Base-by-base conservation (phyloP, 1,140 invertebrate genomes). In the Trinorchestia longiramus region DNA sequence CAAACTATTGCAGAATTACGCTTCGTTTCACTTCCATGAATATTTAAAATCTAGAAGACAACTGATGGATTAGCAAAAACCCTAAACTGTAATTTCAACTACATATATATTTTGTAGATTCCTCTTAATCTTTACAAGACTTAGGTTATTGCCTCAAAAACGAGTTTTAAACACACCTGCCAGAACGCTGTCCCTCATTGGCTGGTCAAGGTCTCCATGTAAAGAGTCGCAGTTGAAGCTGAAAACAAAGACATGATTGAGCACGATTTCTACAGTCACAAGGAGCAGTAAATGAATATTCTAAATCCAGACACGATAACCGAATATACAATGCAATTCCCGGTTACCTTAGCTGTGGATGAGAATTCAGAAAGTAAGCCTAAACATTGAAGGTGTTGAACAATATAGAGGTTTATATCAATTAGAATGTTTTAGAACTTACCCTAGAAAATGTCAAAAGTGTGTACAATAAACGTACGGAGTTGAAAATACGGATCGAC, bases 191-290 rank as follows among this genome's bases (percentile, higher is more conserved):
- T 98, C 97, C 97, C 98, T 97, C 95, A 97, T 97, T 96, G 97
- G 97, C 96, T 98, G 98, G 95, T 97, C 97, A 97, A 98, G 98
- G 96, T 98, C 98, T 90, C 98, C 98, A 97, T 98, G 98, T 96
- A 98, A 97, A 96, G 91, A 53, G 96, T 96, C 43, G 44, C 96
- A 57, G 43, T 96, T 97, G 96, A 97, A 97, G 97, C 98, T 97
- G 97, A 97, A 97, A 95, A 97, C 15, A 36, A 77, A 36, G 36
- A 53, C 19, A 19, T 53, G 19, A 53, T 19, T 53, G 47, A 53
- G 47, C 47, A 53, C 15, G 62, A 77, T 23, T 77, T 3, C 62
- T 77, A 36, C 1, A 77, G 3, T 36, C 36, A 28, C 1, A 23
- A 36, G 15, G 28, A 23, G 1, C 1, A 15, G 28, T 23, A 23